Evolutionary conservation across 2,797 vertebrate genomes (phyloP), one percentile per base, ranked within the genome.

Genomic region (Tympanoctomys barrerae): DNA sequence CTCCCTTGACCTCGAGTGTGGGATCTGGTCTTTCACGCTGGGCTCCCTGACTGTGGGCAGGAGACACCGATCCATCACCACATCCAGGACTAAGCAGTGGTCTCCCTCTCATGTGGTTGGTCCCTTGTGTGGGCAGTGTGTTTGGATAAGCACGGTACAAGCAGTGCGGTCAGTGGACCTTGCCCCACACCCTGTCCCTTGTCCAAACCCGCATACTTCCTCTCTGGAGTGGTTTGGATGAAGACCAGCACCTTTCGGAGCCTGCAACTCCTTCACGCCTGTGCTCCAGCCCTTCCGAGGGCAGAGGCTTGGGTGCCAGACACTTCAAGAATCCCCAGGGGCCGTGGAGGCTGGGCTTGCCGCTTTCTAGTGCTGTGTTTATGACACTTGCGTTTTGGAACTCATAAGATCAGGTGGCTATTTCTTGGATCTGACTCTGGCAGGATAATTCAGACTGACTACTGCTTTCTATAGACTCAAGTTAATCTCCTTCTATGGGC

Each of bases 381-480:
- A 93, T 94, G 90, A 94, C 31, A 8, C 64, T 91, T n/a, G 26
- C 89, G 90, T 77, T 95, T 95, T 80, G 88, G 94, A 91, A 88
- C 73, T 83, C 86, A 57, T 85, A 85, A 87, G 95, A 88, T 64
- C 49, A 81, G 90, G 86, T 61, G 71, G 94, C 21, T 84, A 92
- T 89, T 97, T 88, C 89, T 89, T 73, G 92, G 96, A 87, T 78
- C 91, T 94, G 71, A 88, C 62, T 14, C 85, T 94, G 75, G 94
- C 90, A 95, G 75, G 86, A 86, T 73, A 89, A 96, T 87, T 95
- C 66, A 94, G 79, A 90, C 33, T 86, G 59, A 90, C 80, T 24
- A 42, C 84, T 96, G 89, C 91, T 97, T 96, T 93, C 89, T 96
- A 66, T 96, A 94, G 82, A 95, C 79, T 95, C 83, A 94, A 80